These are phyloP conservation scores for Ctenopoma kingsleyae DNA, from an alignment of 2,797 vertebrate genomes.

Conservation along the genomic window DNA sequence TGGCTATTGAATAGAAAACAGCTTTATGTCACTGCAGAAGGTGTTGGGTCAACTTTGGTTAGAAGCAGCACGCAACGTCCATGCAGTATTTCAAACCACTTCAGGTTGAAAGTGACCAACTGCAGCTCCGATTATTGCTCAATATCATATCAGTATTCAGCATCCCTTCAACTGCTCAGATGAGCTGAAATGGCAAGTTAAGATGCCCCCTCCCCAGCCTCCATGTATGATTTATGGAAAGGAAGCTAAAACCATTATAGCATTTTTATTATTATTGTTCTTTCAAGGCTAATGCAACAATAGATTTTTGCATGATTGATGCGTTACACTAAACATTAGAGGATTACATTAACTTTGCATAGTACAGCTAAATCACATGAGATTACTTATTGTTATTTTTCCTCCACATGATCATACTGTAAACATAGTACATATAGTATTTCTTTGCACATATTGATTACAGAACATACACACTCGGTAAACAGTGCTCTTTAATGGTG, in stretches of 20 bases:
- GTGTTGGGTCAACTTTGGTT: conserved; percentile 80
- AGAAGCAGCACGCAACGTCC: conserved; percentile 68
- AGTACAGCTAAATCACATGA: conserved; percentile 88
- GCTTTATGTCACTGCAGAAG: conserved; percentile 80
- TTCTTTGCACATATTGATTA: conserved; percentile 82
- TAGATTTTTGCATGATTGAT: conserved; percentile 91
- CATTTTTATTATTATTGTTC: conserved; percentile 92
- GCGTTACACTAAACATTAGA: conserved; percentile 89
- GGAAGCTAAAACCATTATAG: conserved; percentile 90
- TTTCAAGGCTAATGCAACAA: conserved; percentile 92
- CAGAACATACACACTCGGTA: conserved; percentile 43
- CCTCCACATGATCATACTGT: conserved; percentile 81
- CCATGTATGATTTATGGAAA: conserved; percentile 86
- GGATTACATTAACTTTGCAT: conserved; percentile 90
- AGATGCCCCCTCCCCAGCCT: conserved; percentile 78
- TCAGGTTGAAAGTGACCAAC: conserved; percentile 79
- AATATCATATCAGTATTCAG: conserved; percentile 86
- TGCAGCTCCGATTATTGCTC: conserved; percentile 77
- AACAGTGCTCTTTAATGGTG: conserved; percentile 37
- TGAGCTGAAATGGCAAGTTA: conserved; percentile 87
- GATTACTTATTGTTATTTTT: conserved; percentile 88
- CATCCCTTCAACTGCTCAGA: conserved; percentile 80
- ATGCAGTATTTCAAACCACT: conserved; percentile 76
- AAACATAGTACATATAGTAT: conserved; percentile 82
- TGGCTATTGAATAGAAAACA: conserved; percentile 84